Conservation (phyloP, 1,140 invertebrate genomes). For the Aporrectodea caliginosa region DNA sequence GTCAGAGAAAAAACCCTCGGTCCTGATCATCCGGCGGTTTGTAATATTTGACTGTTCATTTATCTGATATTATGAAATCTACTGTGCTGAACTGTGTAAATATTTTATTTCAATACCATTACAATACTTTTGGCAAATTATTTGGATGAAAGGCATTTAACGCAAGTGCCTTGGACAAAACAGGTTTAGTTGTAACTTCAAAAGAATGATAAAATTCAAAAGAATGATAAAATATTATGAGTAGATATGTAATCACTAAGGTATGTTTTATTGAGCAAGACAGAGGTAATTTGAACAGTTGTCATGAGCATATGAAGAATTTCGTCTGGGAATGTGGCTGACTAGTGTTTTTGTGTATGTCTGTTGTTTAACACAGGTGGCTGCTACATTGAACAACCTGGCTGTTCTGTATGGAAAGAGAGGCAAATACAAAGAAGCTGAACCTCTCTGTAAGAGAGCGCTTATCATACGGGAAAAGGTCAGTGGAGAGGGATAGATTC, state of each 20-base stretch:
- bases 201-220: not conserved
- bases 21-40: slow-evolving; percentile 96
- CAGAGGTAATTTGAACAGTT: too few species aligned
- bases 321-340: not conserved
- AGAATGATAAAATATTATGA: not conserved
- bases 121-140: not conserved
- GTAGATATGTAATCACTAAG: too few species aligned
- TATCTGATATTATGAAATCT: too few species aligned
- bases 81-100: too few species aligned
- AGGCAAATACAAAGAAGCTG: slow-evolving; percentile 95
- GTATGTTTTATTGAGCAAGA: too few species aligned
- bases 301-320: not conserved
- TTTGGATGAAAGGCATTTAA: not conserved
- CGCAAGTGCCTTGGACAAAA: not conserved
- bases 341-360: not conserved
- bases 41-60: too few species aligned
- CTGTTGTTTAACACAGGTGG: slow-evolving; percentile 49
- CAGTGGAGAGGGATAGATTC: too few species aligned
- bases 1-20: slow-evolving; percentile 98
- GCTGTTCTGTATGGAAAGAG: slow-evolving; percentile 92
- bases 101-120: not conserved
- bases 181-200: not conserved
- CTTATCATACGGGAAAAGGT: slow-evolving; percentile 96
- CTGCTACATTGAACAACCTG: slow-evolving; percentile 88
- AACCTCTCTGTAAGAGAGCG: slow-evolving; percentile 95